Conservation (phyloP, 2,888 invertebrate genomes). For the Nephrotoma appendiculata region DNA sequence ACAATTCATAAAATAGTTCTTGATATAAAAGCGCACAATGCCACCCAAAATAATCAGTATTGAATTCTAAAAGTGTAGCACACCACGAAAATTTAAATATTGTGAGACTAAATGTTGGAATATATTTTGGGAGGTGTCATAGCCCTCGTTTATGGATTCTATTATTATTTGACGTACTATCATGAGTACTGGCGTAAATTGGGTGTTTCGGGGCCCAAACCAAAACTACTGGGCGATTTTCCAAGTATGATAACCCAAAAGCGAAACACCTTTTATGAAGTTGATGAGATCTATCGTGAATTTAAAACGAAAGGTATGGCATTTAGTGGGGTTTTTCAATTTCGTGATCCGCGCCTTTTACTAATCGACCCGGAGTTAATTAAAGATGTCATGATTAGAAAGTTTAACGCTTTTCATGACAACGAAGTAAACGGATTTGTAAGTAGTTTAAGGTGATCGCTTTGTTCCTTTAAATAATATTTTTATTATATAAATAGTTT, state of each 20-base stretch:
- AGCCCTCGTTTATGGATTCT: too few species aligned
- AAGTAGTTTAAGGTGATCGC: too few species aligned
- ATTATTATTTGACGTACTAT: conserved; percentile 14
- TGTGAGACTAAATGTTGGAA: too few species aligned
- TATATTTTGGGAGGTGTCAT: too few species aligned
- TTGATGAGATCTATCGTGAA: conserved; percentile 21
- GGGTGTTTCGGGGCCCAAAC: conserved; percentile 21
- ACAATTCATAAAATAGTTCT: too few species aligned
- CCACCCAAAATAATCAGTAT: too few species aligned
- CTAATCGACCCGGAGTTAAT: conserved; percentile 26
- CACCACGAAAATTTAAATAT: too few species aligned
- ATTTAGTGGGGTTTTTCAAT: conserved; percentile 30
- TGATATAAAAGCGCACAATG: too few species aligned
- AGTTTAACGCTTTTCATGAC: conserved; percentile 30
- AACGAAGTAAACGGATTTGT: conserved; percentile 12
- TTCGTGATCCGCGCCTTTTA: conserved; percentile 26
- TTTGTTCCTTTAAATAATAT: neutral
- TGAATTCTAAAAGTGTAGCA: too few species aligned
- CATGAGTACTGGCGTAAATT: conserved; percentile 22
- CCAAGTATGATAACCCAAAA: conserved; percentile 12
- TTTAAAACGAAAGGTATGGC: conserved; percentile 18
- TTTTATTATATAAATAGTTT: conserved; percentile 23
- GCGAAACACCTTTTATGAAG: conserved; percentile 18
- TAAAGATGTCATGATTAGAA: conserved; percentile 28
- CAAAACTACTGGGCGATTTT: conserved; percentile 21